phyloP scores from a whole-genome alignment of 2,888 invertebrate species.

The Thereva unica region DNA sequence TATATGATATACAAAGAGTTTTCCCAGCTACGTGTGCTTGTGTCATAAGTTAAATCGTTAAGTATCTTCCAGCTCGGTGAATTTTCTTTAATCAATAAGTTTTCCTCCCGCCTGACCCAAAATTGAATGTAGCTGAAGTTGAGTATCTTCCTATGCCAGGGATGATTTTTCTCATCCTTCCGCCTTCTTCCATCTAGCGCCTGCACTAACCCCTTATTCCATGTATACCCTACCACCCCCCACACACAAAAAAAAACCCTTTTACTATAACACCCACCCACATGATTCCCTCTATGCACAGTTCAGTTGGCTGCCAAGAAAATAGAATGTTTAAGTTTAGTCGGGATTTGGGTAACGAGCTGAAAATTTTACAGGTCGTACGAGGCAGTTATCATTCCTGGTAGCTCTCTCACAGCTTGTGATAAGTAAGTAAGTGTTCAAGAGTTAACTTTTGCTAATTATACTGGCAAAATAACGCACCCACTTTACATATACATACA shows the following conservation, averaged over 20 bases:
- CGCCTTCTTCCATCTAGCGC: background rate
- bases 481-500: too few species aligned
- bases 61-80: conserved; percentile 20
- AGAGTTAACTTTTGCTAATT: too few species aligned
- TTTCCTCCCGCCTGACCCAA: conserved; percentile 21
- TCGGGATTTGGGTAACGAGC: conserved; percentile 18
- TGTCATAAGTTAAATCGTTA: conserved; percentile 11
- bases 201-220: too few species aligned
- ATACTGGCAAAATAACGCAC: too few species aligned
- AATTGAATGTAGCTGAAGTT: conserved; percentile 13
- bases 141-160: background rate
- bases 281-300: background rate
- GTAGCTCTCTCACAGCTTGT: too few species aligned
- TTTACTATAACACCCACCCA: too few species aligned
- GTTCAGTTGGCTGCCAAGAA: conserved; percentile 15
- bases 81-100: conserved; percentile 28
- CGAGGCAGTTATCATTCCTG: too few species aligned
- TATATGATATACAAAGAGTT: background rate
- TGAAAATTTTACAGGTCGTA: conserved; percentile 27
- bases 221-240: too few species aligned
- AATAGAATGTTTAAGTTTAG: conserved; percentile 5
- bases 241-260: too few species aligned
- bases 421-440: too few species aligned
- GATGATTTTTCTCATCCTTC: conserved; percentile 7
- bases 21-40: background rate